phyloP scores from a whole-genome alignment of 2,113 vertebrate genomes.

The Peucedramus taeniatus region DNA sequence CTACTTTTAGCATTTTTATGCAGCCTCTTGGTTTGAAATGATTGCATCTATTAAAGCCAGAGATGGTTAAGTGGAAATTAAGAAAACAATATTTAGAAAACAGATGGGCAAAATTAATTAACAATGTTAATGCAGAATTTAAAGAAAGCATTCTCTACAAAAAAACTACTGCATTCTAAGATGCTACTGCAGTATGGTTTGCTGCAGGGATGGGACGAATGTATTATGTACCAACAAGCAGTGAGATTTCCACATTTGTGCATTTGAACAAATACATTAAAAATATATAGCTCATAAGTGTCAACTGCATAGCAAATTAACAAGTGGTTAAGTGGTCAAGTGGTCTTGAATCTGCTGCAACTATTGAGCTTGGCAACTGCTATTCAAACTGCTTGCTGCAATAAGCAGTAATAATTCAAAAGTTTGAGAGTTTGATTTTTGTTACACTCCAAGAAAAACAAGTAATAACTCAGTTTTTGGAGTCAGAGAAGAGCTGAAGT shows the following conservation, averaged over 20 bases:
- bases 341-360: background rate
- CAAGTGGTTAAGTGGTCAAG: too few species aligned
- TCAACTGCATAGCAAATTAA: background rate
- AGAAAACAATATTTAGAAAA: conserved; percentile 15
- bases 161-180: background rate
- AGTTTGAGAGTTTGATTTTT: background rate
- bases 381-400: background rate
- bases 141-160: background rate
- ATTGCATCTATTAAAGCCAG: background rate
- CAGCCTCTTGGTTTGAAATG: background rate
- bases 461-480: background rate
- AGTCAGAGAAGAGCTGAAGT: background rate
- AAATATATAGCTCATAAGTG: background rate
- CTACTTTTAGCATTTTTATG: background rate
- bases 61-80: background rate
- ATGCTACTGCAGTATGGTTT: conserved; percentile 28
- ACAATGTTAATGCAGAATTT: background rate
- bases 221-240: background rate
- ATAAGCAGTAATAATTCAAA: background rate
- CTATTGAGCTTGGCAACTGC: background rate
- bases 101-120: conserved; percentile 30
- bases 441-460: background rate
- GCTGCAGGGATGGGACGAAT: conserved; percentile 68
- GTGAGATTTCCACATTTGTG: background rate
- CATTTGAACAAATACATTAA: background rate